These are phyloP conservation scores for Tyrannus savana DNA, from an alignment of 2,113 vertebrate species.

Conservation along the genomic window DNA sequence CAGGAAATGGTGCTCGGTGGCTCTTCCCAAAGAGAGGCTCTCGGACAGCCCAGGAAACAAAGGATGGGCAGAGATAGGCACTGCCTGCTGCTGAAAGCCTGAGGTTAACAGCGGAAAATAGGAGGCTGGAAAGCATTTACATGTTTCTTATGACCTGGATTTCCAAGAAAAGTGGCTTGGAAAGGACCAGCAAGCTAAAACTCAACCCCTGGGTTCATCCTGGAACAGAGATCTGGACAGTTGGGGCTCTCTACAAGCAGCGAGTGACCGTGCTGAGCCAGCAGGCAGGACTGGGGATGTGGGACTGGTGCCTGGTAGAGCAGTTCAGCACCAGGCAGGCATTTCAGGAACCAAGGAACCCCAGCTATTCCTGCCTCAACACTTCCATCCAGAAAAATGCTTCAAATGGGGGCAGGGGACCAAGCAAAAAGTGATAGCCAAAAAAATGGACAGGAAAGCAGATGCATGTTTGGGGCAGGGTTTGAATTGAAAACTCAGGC, in stretches of 20 bases:
- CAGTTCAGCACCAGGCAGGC: not conserved
- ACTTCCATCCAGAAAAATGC: not conserved
- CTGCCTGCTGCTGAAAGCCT: not conserved
- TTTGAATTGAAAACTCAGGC: conserved; percentile 13
- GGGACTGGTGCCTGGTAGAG: not conserved
- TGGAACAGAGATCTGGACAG: not conserved
- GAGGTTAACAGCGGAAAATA: not conserved
- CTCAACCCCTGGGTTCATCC: not conserved
- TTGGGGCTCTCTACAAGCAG: not conserved
- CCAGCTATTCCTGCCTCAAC: not conserved
- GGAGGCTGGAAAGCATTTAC: not conserved
- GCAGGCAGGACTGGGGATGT: not conserved
- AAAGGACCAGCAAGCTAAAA: not conserved
- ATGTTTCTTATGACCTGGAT: not conserved
- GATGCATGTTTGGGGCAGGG: conserved; percentile 10
- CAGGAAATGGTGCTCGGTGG: accelerated
- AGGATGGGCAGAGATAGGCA: not conserved
- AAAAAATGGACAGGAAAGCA: conserved; percentile 19
- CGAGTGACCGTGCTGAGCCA: not conserved
- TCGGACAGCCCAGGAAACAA: not conserved
- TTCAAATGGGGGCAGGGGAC: not conserved
- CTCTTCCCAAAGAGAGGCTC: not conserved
- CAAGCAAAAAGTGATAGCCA: not conserved
- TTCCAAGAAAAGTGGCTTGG: not conserved
- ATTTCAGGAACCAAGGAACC: not conserved